A percentile compares a stretch with the other conserved stretches of the same genome.
Conservation (phyloP, 92 coral and sea anemone species). For the Phymanthus crucifer region DNA sequence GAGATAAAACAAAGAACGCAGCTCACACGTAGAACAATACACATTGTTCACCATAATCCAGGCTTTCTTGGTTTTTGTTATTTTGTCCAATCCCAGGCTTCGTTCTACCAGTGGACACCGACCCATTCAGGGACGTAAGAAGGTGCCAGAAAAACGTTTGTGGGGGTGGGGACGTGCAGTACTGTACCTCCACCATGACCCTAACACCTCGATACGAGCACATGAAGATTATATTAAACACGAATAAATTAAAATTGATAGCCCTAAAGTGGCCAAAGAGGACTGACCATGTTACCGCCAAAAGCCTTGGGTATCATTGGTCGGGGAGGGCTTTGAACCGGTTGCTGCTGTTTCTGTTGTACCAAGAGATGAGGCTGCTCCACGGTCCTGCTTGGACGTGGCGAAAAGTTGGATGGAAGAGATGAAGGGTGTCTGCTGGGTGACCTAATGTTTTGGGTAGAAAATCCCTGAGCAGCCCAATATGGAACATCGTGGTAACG, state of each 20-base stretch:
- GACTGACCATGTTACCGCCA: constrained; percentile 76
- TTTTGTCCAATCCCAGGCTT: too few relatives aligned
- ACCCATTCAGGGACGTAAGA: too few relatives aligned
- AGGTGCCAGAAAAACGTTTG: too few relatives aligned
- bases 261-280: constrained; percentile 34
- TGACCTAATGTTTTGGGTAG: constrained; percentile 1
- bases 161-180: too few relatives aligned
- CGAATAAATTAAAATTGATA: constrained; percentile 19
- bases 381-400: background rate
- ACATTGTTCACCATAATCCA: too few relatives aligned
- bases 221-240: background rate
- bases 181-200: too few relatives aligned
- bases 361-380: background rate
- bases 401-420: constrained; percentile 9
- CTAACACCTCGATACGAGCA: too few relatives aligned
- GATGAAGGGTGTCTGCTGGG: constrained; percentile 21
- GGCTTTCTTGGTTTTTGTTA: too few relatives aligned
- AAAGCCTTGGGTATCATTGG: constrained; percentile 25
- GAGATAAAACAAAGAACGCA: too few relatives aligned
- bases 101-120: too few relatives aligned
- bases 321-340: constrained; percentile 19
- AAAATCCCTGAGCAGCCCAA: background rate
- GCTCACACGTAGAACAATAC: too few relatives aligned
- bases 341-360: constrained; percentile 23
- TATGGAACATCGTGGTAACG: background rate